These are phyloP conservation scores for Chrysopa pallens DNA, from an alignment of 1,140 invertebrate genomes.

Conservation along the genomic window DNA sequence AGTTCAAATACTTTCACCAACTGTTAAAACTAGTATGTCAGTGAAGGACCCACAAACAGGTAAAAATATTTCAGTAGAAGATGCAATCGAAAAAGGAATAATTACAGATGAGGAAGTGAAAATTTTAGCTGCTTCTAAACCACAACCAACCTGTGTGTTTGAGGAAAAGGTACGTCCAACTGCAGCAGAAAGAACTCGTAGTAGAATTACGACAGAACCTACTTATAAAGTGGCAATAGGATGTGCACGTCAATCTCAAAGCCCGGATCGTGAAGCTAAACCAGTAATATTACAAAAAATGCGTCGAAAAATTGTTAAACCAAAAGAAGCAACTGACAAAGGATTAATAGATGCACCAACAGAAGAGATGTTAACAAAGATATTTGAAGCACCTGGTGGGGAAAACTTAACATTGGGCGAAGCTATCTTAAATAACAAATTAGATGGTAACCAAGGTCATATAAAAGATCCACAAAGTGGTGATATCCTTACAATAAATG, in stretches of 20 bases:
- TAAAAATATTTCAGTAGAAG: conserved; percentile 21
- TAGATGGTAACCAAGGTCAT: conserved; percentile 56
- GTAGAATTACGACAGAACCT: conserved; percentile 39
- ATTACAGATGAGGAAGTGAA: conserved; percentile 19
- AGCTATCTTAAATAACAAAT: conserved; percentile 51
- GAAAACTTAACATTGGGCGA: conserved; percentile 48
- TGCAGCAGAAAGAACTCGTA: conserved; percentile 35
- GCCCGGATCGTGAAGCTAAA: conserved; percentile 38
- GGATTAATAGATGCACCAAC: conserved; percentile 60
- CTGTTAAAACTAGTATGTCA: conserved; percentile 1
- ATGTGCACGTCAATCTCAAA: conserved; percentile 28
- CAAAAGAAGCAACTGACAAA: conserved; percentile 48
- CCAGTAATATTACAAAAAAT: conserved; percentile 60
- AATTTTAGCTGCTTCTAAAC: not conserved
- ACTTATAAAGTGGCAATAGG: conserved; percentile 46
- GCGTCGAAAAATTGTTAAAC: conserved; percentile 49
- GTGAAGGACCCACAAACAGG: conserved; percentile 7
- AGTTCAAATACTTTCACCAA: not conserved
- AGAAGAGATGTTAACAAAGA: conserved; percentile 40
- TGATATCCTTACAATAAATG: conserved; percentile 54
- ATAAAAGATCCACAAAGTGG: conserved; percentile 72
- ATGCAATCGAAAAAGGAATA: conserved; percentile 34
- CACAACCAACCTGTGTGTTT: conserved; percentile 21
- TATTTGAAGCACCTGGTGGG: conserved; percentile 33
- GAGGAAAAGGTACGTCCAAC: conserved; percentile 22